Evolutionary conservation across 2,888 invertebrate species (phyloP).

Genomic region (Acanthopleura granulata): DNA sequence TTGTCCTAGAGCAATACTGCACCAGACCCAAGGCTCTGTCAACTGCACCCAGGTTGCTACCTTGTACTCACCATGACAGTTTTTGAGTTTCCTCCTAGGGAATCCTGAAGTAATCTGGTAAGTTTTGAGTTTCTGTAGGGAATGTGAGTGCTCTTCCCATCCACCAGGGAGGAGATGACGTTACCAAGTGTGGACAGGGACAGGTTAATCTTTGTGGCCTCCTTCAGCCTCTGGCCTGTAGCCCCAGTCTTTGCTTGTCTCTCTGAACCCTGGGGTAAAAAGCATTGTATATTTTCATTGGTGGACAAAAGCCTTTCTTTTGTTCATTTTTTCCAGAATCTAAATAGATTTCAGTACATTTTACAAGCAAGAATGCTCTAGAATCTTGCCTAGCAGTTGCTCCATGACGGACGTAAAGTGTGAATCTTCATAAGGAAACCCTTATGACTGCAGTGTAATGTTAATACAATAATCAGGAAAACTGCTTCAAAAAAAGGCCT

Average conservation of each 20-base stretch:
- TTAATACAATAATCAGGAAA: no score
- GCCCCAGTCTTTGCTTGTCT: slow-evolving; percentile 97
- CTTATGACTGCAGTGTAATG: no score
- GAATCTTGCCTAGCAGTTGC: no score
- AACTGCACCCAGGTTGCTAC: background rate
- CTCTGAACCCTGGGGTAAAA: slow-evolving; percentile 87
- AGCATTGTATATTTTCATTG: background rate
- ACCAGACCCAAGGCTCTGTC: no score
- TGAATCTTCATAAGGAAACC: no score
- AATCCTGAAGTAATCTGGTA: slow-evolving; percentile 89
- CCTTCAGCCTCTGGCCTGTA: slow-evolving; percentile 90
- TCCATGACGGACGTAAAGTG: no score
- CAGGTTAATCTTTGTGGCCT: slow-evolving; percentile 98
- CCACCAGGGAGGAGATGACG: slow-evolving; percentile 97
- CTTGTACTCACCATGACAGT: slow-evolving; percentile 71
- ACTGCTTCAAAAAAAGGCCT: no score
- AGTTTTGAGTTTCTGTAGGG: slow-evolving; percentile 98
- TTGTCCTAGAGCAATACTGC: no score
- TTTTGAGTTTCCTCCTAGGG: slow-evolving; percentile 89
- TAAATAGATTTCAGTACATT: no score
- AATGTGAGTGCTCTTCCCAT: slow-evolving; percentile 96
- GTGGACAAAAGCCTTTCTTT: no score
- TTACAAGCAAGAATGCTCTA: no score
- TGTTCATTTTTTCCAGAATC: no score
- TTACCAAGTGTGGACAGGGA: slow-evolving; percentile 97